Evolutionary conservation across 2,888 invertebrate genomes (phyloP).

Genomic region (Xestia rhomboidea): DNA sequence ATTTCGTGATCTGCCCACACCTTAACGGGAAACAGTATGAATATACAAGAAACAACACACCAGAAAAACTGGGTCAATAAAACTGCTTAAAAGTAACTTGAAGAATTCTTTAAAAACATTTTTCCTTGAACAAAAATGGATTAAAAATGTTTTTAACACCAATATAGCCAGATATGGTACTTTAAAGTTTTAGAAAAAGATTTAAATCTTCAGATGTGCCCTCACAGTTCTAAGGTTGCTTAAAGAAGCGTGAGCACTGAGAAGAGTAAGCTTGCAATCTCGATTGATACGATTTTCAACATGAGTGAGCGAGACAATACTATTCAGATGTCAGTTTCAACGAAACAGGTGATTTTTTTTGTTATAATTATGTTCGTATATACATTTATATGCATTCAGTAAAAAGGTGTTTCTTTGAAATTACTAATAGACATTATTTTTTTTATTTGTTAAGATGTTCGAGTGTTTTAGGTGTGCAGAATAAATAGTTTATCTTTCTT

Average conservation of each 20-base stretch:
- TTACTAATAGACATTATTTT: no score
- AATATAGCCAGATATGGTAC: background rate
- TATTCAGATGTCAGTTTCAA: background rate
- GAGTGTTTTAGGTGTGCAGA: no score
- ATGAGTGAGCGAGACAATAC: background rate
- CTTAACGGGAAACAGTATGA: conserved; percentile 42
- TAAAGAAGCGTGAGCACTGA: background rate
- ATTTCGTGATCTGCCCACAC: conserved; percentile 47
- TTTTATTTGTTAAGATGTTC: no score
- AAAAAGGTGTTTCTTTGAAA: no score
- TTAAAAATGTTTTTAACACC: conserved; percentile 25
- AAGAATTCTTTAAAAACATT: conserved; percentile 2
- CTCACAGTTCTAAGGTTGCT: background rate
- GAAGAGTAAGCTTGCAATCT: background rate
- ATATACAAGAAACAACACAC: background rate
- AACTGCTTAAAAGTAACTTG: conserved; percentile 28
- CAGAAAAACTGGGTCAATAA: conserved; percentile 34
- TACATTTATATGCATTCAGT: no score
- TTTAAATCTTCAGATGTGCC: background rate
- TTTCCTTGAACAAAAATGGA: conserved; percentile 31
- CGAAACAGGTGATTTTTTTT: background rate
- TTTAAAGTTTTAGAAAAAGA: conserved; percentile 11
- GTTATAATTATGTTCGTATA: no score
- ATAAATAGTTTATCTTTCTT: background rate
- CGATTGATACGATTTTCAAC: background rate